Conservation (phyloP, 1,140 invertebrate genomes). For the Zaprionus lachaisei region DNA sequence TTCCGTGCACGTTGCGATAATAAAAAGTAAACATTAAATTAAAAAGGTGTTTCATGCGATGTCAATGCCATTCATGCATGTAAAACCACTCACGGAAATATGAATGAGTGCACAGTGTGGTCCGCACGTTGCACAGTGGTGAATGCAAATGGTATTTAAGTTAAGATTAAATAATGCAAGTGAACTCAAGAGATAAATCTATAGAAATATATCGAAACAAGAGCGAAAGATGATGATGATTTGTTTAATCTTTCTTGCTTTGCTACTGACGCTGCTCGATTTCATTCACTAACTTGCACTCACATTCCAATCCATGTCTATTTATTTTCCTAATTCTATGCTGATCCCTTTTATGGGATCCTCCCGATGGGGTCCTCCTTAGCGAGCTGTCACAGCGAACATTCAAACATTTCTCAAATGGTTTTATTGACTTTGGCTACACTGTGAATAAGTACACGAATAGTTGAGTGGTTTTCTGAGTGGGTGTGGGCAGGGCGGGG, state of each 20-base stretch:
- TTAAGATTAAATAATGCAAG: no score
- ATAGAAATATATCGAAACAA: not conserved
- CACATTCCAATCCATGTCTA: slow-evolving; percentile 6
- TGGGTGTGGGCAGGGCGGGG: not conserved
- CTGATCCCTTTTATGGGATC: slow-evolving; percentile 22
- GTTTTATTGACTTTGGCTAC: slow-evolving; percentile 34
- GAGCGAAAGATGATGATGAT: not conserved
- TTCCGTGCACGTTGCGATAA: slow-evolving; percentile 57
- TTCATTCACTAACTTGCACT: not conserved
- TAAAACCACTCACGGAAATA: slow-evolving; percentile 33
- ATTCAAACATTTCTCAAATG: slow-evolving; percentile 32
- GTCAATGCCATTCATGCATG: slow-evolving; percentile 55
- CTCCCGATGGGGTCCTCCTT: slow-evolving; percentile 5
- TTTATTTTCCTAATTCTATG: slow-evolving; percentile 16
- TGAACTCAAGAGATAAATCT: no score
- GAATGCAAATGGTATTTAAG: no score
- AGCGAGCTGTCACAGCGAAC: slow-evolving; percentile 21
- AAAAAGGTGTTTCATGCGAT: slow-evolving; percentile 69
- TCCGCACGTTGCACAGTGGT: slow-evolving; percentile 11
- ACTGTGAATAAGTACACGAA: slow-evolving; percentile 31
- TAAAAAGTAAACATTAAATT: slow-evolving; percentile 77
- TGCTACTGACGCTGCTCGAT: no score
- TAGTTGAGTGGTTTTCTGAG: slow-evolving; percentile 35
- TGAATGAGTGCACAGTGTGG: slow-evolving; percentile 29
- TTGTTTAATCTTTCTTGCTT: not conserved